A percentile compares a stretch with the other conserved stretches of the same genome.
These are phyloP conservation scores for Numenius phaeopus DNA, from an alignment of 2,797 vertebrate genomes.

Conservation along the genomic window DNA sequence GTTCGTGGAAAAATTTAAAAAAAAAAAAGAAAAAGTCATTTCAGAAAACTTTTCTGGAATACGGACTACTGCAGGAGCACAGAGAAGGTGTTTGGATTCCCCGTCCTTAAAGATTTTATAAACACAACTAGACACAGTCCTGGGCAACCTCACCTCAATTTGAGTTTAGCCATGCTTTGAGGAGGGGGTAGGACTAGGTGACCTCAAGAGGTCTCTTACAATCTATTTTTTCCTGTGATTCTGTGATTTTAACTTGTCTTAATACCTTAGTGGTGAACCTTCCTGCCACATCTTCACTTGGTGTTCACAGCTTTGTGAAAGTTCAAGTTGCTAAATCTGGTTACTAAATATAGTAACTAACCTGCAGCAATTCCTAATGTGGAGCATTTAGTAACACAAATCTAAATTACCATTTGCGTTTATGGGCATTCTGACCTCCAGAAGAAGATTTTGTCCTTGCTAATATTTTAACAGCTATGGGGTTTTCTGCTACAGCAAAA, in stretches of 20 bases:
- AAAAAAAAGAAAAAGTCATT: too few relatives aligned
- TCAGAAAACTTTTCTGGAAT: background rate
- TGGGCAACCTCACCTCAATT: background rate
- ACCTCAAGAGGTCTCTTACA: background rate
- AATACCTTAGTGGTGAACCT: background rate
- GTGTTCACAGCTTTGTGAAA: background rate
- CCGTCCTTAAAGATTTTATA: background rate
- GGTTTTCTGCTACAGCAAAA: background rate
- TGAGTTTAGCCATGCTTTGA: background rate
- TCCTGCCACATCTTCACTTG: background rate
- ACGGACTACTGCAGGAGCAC: background rate
- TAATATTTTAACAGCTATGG: background rate
- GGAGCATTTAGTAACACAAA: background rate
- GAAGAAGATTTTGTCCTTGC: background rate
- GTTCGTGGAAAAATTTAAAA: background rate
- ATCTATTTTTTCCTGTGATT: background rate
- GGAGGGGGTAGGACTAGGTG: background rate
- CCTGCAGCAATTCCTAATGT: background rate
- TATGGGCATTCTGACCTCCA: slow-evolving; percentile 4
- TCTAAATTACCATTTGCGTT: background rate
- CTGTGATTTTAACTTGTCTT: background rate
- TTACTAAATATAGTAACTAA: background rate
- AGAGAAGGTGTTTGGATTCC: background rate
- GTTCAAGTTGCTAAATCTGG: background rate
- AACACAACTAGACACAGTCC: background rate